Base-by-base conservation (phyloP, 2,888 invertebrate genomes). In the Hybos culiciformis region DNA sequence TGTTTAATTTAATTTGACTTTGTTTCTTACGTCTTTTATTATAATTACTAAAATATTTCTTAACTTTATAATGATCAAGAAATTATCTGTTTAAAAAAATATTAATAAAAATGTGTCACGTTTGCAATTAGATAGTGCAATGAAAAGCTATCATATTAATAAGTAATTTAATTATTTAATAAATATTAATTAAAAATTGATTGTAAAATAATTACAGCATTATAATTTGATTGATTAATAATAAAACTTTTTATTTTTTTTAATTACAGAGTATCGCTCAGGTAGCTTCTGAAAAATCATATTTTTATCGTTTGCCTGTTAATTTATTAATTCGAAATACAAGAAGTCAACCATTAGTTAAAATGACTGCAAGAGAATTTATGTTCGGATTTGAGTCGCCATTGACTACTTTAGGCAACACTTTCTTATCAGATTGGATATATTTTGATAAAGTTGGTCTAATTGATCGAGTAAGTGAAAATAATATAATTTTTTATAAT, bases 341-440 rank as follows among this genome's bases (percentile, higher is more conserved):
- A 0, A 71, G 79, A 26, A 72, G 78, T 4, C 68, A 76, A 51
- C 85, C 88, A 0, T 68, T 91, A 17, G 77, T 81, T 4, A 67
- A 73, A 56, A 85, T 87, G 80, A 85, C 86, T 0, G 88, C 90
- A 0, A 75, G 66, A 47, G 87, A 90, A 60, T 86, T 90, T 62
- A 85, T 91, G 84, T 90, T 90, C 68, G 88, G 88, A 0, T 87
- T 84, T 66, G 68, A 80, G 51, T 83, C 85, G n/a, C 70, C 82
- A 4, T 68, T 91, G 44, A 80, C 91, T 64, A 81, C 82, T 2
- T 61, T 91, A 42, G 90, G 90, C 0, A 85, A 90, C 61, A 80
- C 78, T 15, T 74, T 90, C 53, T 66, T 90, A 67, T 84, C 87
- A 0, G 75, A 78, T 11, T 90, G 88, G 83, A 85, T 90, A 43